Evolutionary conservation across 2,113 vertebrate species (phyloP).

Genomic region (Hippocampus zosterae): DNA sequence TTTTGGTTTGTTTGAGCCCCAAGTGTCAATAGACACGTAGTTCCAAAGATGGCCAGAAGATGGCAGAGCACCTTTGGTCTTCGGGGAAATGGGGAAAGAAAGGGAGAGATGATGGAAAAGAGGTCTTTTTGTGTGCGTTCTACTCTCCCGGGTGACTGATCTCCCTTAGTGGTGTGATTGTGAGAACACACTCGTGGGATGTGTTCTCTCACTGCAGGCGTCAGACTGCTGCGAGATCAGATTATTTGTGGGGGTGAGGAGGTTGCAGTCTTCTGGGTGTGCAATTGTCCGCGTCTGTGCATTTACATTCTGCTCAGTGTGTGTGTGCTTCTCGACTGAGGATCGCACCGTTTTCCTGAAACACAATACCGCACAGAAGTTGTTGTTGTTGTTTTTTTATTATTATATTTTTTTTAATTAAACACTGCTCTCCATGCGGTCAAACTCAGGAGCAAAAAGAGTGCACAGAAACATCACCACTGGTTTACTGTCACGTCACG

Average conservation of each 20-base stretch:
- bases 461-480: conserved; percentile 24
- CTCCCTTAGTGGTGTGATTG: conserved; percentile 66
- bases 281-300: conserved; percentile 12
- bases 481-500: conserved; percentile 35
- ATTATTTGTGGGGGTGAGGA: conserved; percentile 66
- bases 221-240: conserved; percentile 68
- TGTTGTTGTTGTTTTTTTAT: conserved; percentile 12
- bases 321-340: conserved; percentile 43
- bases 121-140: conserved; percentile 54
- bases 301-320: conserved; percentile 14
- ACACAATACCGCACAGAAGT: conserved; percentile 34
- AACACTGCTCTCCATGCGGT: conserved; percentile 59
- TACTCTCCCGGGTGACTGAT: conserved; percentile 68
- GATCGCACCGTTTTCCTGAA: conserved; percentile 38
- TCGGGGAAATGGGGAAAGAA: conserved; percentile 14
- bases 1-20: conserved; percentile 5
- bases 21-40: conserved; percentile 21
- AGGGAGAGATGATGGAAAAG: conserved; percentile 24
- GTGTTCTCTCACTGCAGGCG: conserved; percentile 65
- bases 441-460: conserved; percentile 27
- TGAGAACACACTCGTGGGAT: conserved; percentile 62
- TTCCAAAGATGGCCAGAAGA: conserved; percentile 60
- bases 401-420: conserved; percentile 21
- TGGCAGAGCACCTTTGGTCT: conserved; percentile 66
- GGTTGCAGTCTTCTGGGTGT: conserved; percentile 48